phyloP scores from a whole-genome alignment of 2,113 vertebrate genomes.

The Xenopus laevis region DNA sequence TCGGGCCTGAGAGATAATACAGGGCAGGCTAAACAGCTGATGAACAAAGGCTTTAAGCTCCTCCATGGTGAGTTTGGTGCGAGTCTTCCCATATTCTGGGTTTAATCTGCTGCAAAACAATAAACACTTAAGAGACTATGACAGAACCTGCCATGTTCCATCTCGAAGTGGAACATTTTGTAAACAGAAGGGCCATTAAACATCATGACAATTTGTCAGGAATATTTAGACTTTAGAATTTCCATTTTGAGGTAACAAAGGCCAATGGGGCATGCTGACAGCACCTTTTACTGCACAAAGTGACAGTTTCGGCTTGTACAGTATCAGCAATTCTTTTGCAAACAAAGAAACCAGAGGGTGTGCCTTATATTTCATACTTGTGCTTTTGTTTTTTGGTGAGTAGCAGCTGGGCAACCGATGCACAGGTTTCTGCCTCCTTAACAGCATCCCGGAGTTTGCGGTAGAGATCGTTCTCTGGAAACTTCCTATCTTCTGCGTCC shows the following conservation, averaged over 20 bases:
- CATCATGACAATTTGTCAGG: no score
- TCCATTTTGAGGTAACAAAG: no score
- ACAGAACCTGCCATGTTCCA: neutral
- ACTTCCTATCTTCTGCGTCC: slow-evolving; percentile 94
- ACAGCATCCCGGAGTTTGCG: slow-evolving; percentile 87
- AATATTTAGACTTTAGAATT: no score
- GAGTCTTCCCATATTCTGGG: slow-evolving; percentile 77
- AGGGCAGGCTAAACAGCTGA: slow-evolving; percentile 89
- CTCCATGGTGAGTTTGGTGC: slow-evolving; percentile 92
- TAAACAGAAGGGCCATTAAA: no score
- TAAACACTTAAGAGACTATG: neutral
- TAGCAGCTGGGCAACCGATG: slow-evolving; percentile 93
- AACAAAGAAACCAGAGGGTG: no score
- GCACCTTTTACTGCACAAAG: no score
- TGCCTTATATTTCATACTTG: slow-evolving; percentile 64
- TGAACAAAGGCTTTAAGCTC: slow-evolving; percentile 97
- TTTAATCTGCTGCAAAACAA: slow-evolving; percentile 68
- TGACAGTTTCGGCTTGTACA: no score
- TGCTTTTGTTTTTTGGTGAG: slow-evolving; percentile 93
- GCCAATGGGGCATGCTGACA: no score
- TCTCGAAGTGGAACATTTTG: no score
- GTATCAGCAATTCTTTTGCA: no score
- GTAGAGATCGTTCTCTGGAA: slow-evolving; percentile 88
- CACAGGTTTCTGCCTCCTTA: slow-evolving; percentile 96
- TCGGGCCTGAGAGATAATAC: slow-evolving; percentile 89